Base-by-base conservation (phyloP, 2,888 invertebrate genomes). In the Melanophora roralis region DNA sequence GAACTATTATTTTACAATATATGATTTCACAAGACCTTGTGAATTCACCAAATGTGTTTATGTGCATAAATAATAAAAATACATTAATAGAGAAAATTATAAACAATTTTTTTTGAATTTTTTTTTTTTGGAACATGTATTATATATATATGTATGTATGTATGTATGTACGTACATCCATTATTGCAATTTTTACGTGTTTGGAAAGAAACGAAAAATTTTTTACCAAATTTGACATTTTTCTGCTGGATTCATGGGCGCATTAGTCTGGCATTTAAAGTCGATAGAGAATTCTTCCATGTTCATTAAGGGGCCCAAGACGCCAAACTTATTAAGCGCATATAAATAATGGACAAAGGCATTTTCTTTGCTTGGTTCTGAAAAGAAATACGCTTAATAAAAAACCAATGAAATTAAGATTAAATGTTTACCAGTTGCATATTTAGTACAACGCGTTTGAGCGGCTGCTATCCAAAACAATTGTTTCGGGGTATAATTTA, bases 221-320 rank as follows among this genome's bases (percentile, higher is more conserved):
- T n/a, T 84, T 84, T 94, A 97, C 97, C 97, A 97, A 83, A 97
- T 96, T 90, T 94, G 95, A 91, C 98, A 98, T 89, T 98, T 98
- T 53, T 94, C 92, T 40, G 90, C 90, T 3, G 98, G 98, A 90
- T 98, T 98, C 98, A 98, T 98, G n/a, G 93, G 94, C 0, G 96
- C 94, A 23, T 95, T 96, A n/a, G 92, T 89, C 0, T 95, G 95
- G 89, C 98, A 98, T 80, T 93, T 92, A 91, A 94, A 98, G 85
- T 97, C 98, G 77, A 92, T 91, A 12, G 98, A 93, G 90, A 97
- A 98, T 87, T 98, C 98, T 86, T 93, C 92, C 88, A 97, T 97
- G 90, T 99, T 99, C 76, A 97, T 96, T 65, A 99, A 90, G 0
- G 98, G 96, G 0, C 98, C 98, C 81, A 96, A 90, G 27, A 98